Evolutionary conservation across 2,797 vertebrate species (phyloP).

Genomic region (Dromococcyx pavoninus): DNA sequence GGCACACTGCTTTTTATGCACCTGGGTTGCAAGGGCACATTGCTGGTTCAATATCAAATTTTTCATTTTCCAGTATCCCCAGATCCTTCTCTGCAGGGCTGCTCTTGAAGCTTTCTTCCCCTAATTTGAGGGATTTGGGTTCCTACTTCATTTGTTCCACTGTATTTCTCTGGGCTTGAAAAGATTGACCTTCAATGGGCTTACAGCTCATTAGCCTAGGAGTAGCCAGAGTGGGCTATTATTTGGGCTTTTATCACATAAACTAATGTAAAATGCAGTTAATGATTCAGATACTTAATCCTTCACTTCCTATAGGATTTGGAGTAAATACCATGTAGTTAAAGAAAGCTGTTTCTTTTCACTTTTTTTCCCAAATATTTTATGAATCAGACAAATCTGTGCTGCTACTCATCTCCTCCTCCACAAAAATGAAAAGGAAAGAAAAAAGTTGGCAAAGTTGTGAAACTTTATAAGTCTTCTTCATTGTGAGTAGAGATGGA

Average conservation of each 20-base stretch:
- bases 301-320: not conserved
- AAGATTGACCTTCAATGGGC: not conserved
- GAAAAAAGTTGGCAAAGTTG: not conserved
- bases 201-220: not conserved
- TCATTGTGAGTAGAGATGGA: not conserved
- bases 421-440: not conserved
- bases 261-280: not conserved
- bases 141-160: not conserved
- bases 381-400: not conserved
- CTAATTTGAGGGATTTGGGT: not conserved
- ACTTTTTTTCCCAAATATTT: not conserved
- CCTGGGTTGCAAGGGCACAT: accelerated
- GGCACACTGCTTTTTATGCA: not conserved
- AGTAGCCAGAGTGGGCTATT: not conserved
- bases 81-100: not conserved
- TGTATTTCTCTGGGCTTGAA: not conserved
- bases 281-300: not conserved
- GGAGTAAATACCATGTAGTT: not conserved
- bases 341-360: not conserved
- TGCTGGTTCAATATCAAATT: too few relatives aligned
- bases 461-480: not conserved
- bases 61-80: not conserved
- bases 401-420: accelerated
- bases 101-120: not conserved
- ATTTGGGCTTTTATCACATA: not conserved